Percentiles rank a stretch among this genome's conserved stretches.
These are phyloP conservation scores for Sitobion miscanthi DNA, from an alignment of 1,140 invertebrate species.

Conservation along the genomic window DNA sequence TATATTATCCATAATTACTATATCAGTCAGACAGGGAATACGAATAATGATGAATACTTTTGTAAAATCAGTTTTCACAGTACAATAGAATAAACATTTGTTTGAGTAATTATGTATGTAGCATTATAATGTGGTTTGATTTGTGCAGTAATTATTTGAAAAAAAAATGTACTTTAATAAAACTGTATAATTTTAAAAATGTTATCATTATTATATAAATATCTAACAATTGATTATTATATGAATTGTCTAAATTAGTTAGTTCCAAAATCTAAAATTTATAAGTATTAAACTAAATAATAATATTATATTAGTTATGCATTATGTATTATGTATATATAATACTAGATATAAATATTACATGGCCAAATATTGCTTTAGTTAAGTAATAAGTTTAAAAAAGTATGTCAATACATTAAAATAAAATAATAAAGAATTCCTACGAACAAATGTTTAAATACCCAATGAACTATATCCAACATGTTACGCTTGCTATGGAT, in stretches of 20 bases:
- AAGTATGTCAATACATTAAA: not conserved
- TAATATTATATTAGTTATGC: not conserved
- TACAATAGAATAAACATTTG: slow-evolving; percentile 12
- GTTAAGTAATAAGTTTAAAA: not conserved
- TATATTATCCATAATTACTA: slow-evolving; percentile 23
- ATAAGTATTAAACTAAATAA: not conserved
- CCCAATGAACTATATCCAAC: not conserved
- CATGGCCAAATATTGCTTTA: not conserved
- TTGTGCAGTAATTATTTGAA: not conserved
- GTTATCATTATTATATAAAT: not conserved
- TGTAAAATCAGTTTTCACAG: not conserved
- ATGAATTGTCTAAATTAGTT: not conserved
- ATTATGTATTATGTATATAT: not conserved
- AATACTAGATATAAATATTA: not conserved
- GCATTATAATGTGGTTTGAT: not conserved
- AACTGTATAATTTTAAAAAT: not conserved
- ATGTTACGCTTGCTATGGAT: not conserved
- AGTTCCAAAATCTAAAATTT: too few species aligned
- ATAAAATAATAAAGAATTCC: not conserved
- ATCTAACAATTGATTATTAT: not conserved
- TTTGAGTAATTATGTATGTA: not conserved
- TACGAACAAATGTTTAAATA: too few species aligned
- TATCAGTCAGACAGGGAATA: slow-evolving; percentile 37
- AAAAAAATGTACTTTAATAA: not conserved
- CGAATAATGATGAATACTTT: not conserved